A percentile compares a stretch with the other conserved stretches of the same genome.
Evolutionary conservation across 92 coral and sea anemone species (phyloP).

Genomic region (Meandrina meandrites): DNA sequence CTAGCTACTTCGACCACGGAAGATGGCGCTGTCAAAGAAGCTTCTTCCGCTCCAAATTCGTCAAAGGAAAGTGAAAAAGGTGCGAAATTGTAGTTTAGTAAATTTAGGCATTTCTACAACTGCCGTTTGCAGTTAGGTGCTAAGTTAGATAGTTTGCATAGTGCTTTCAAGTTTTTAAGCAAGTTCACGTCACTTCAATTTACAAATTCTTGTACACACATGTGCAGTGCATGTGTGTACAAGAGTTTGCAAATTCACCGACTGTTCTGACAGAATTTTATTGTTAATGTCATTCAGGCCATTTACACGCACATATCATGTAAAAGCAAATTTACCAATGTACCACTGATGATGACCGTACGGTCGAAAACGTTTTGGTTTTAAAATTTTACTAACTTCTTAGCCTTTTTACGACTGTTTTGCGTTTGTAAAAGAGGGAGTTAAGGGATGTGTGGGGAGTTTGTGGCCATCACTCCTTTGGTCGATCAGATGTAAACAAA

Average conservation of each 20-base stretch:
- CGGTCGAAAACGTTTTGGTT: too few species aligned
- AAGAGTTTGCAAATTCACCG: not conserved
- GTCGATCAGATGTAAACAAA: too few species aligned
- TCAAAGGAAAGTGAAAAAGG: constrained; percentile 24
- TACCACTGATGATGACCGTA: too few species aligned
- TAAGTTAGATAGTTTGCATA: not conserved
- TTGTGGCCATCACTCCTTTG: too few species aligned
- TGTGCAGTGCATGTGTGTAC: not conserved
- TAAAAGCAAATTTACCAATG: too few species aligned
- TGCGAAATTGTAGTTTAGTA: not conserved
- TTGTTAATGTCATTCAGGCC: not conserved
- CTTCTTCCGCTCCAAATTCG: constrained; percentile 36
- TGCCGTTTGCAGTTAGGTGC: not conserved
- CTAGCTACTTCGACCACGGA: constrained; percentile 20
- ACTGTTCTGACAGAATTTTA: not conserved
- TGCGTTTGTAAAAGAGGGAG: too few species aligned
- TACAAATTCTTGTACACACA: not conserved
- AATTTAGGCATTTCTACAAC: not conserved
- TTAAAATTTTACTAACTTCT: too few species aligned
- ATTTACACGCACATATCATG: too few species aligned
- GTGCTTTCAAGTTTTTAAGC: not conserved
- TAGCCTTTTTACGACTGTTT: too few species aligned
- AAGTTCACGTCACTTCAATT: not conserved
- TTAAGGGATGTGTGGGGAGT: too few species aligned
- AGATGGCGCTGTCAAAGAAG: constrained; percentile 39